A percentile compares a stretch with the other conserved stretches of the same genome.
Evolutionary conservation across 92 coral and sea anemone species (phyloP).

Genomic region (Porites rus): DNA sequence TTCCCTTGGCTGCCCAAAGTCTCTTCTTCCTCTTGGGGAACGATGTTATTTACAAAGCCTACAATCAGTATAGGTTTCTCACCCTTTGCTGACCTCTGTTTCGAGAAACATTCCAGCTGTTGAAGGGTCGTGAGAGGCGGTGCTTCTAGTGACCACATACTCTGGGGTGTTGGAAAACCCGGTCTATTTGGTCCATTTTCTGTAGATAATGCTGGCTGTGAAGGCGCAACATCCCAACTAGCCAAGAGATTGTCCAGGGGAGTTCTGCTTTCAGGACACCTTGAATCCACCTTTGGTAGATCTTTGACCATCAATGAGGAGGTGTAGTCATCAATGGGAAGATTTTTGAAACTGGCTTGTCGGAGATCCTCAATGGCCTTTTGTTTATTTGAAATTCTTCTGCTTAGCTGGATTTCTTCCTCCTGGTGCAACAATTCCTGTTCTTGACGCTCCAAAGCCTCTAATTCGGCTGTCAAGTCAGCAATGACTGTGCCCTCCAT

Average conservation of each 20-base stretch:
- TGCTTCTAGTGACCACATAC: not conserved
- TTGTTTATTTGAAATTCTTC: not conserved
- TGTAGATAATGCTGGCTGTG: not conserved
- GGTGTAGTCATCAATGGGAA: not conserved
- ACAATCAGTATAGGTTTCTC: not conserved
- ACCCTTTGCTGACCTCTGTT: not conserved
- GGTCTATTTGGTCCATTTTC: not conserved
- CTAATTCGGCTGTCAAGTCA: too few species aligned
- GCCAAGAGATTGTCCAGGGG: not conserved
- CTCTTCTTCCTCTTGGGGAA: not conserved
- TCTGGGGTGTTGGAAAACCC: not conserved
- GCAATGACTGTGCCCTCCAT: too few species aligned
- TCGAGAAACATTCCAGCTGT: too few species aligned
- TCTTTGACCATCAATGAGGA: not conserved
- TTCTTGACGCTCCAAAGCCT: too few species aligned
- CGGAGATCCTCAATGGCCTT: not conserved
- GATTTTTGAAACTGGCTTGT: not conserved
- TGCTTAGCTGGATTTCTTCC: not conserved
- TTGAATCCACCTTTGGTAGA: not conserved
- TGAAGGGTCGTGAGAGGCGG: not conserved
- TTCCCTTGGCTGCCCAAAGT: too few species aligned
- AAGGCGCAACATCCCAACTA: too few species aligned
- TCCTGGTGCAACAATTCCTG: not conserved
- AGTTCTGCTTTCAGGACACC: not conserved
- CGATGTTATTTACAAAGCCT: not conserved